Evolutionary conservation across 2,113 vertebrate genomes (phyloP), one percentile per base, ranked within the genome.

Genomic region (Xyrauchen texanus): DNA sequence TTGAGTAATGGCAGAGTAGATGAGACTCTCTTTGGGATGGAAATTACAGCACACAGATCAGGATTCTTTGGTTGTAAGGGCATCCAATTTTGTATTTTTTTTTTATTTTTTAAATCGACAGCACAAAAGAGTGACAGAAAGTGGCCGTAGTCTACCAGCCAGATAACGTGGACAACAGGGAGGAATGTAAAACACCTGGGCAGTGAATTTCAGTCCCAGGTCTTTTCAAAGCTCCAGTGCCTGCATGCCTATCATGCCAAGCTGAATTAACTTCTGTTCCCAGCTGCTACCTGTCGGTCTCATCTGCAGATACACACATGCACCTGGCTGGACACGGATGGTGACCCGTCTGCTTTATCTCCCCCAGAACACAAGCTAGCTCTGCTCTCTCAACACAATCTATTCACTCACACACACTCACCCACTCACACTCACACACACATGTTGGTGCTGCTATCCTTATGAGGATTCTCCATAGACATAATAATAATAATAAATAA

Each of bases 331-430:
- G 62, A 72, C 72, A 61, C 60, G 66, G 61, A 67, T 80, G 77
- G 16, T 3, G 3, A 34, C 21, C 21, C 21, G 21, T 34, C 21
- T 34, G 21, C 66, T 13, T 78, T 71, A 71, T 81, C 75, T 73
- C 78, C 58, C 45, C 67, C 77, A 77, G 62, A 45, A 51, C 75
- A 67, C 57, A 72, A 67, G 58, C 75, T 73, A 66, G 58, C 57
- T 49, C 76, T 65, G 75, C 49, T 77, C 61, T 83, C 77, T 83
- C 78, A 81, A 84, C 78, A 68, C 44, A 6, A 57, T 66, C 80
- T 79, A 84, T 81, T 73, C 77, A 80, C 58, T 68, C 49, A 71
- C 15, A 62, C 12, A 49, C 55, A 62, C 44, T 67, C 16, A 61
- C 21, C 1, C 21, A 34, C 21, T 1, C 21, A 34, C 21, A 34